These are phyloP conservation scores for Scophthalmus maximus DNA, from an alignment of 2,113 vertebrate species.

Conservation along the genomic window DNA sequence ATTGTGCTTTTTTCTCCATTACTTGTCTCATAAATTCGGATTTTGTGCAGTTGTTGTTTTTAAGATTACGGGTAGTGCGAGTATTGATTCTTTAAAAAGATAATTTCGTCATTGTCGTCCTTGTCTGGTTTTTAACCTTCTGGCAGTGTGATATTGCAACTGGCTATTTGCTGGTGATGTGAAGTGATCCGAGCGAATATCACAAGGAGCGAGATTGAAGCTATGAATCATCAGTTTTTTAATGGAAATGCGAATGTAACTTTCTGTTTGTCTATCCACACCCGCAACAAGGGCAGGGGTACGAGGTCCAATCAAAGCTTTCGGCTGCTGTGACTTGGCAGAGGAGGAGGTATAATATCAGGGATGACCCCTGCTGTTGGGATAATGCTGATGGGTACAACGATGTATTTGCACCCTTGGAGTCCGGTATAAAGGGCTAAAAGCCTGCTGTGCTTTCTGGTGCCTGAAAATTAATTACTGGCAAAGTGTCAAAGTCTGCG, in stretches of 20 bases:
- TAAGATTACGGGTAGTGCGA: constrained; percentile 1
- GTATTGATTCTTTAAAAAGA: too few relatives aligned
- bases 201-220: too few relatives aligned
- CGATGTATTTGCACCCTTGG: constrained; percentile 24
- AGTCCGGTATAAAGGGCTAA: constrained; percentile 20
- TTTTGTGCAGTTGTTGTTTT: not conserved
- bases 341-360: not conserved
- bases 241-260: not conserved
- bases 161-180: not conserved
- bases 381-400: constrained; percentile 19
- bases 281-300: not conserved
- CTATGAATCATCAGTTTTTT: not conserved
- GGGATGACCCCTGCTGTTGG: constrained; percentile 13
- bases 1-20: too few relatives aligned
- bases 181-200: not conserved
- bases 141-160: constrained; percentile 1
- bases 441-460: constrained; percentile 48
- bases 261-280: not conserved
- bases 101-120: too few relatives aligned
- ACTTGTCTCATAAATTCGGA: too few relatives aligned
- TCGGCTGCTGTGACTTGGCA: not conserved
- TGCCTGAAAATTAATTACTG: constrained; percentile 59
- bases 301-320: not conserved
- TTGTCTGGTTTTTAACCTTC: constrained; percentile 5
- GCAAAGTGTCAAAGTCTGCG: constrained; percentile 46